These are phyloP conservation scores for Drosophila austrosaltans DNA, from an alignment of 2,888 invertebrate species.

Conservation along the genomic window DNA sequence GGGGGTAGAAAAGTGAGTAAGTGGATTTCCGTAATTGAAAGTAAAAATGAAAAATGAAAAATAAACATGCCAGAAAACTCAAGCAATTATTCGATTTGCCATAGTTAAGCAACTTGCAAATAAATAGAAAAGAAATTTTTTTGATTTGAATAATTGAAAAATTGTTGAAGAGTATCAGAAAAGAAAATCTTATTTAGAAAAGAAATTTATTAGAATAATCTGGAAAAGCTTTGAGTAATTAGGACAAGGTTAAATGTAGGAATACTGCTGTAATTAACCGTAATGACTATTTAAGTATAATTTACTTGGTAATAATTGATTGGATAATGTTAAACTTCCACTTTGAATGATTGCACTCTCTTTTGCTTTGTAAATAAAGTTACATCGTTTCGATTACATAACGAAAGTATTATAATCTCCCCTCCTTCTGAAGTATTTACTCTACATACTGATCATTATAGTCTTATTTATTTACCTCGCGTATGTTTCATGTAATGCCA, in stretches of 20 bases:
- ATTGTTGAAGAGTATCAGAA: no score
- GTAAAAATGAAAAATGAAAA: neutral
- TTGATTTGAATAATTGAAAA: neutral
- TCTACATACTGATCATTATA: neutral
- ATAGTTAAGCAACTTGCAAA: neutral
- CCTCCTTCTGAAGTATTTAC: neutral
- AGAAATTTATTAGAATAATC: no score
- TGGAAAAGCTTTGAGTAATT: no score
- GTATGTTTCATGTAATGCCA: neutral
- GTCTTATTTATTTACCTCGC: neutral
- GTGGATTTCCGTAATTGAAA: conserved; percentile 4
- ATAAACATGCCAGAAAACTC: neutral
- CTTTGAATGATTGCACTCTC: no score
- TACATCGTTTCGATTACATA: neutral
- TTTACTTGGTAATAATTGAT: no score
- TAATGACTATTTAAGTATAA: no score
- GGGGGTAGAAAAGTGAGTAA: neutral
- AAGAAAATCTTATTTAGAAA: no score
- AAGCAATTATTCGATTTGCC: neutral
- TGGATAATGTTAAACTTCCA: no score
- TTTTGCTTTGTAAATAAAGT: no score
- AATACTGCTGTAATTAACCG: neutral
- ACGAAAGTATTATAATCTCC: no score
- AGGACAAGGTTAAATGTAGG: no score
- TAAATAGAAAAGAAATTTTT: neutral